phyloP scores from a whole-genome alignment of 2,888 invertebrate species.

The Chelonus formosanus region DNA sequence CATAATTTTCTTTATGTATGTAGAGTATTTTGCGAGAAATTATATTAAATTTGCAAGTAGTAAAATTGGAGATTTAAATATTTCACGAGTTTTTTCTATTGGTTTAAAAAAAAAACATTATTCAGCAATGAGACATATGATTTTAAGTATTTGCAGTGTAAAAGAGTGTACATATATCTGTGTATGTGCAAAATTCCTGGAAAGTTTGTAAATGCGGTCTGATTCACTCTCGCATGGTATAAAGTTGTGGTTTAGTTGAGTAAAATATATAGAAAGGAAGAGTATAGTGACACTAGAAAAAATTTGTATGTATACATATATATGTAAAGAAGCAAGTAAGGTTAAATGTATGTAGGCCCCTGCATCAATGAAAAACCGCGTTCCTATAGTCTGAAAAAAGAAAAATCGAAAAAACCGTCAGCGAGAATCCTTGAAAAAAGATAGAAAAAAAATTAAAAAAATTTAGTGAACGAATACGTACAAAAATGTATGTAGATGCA shows the following conservation, averaged over 20 bases:
- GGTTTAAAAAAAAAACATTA: not conserved
- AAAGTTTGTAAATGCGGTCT: constrained; percentile 15
- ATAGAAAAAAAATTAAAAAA: constrained; percentile 1
- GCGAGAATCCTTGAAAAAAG: not conserved
- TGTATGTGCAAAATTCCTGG: constrained; percentile 8
- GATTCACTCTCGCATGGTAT: constrained; percentile 8
- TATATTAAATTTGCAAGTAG: too few species aligned
- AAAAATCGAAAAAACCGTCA: constrained; percentile 14
- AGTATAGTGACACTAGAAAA: not conserved
- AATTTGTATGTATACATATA: not conserved
- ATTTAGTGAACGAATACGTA: constrained; percentile 8
- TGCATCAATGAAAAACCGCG: constrained; percentile 3
- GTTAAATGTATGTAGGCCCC: not conserved
- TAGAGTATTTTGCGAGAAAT: too few species aligned
- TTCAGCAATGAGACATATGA: not conserved
- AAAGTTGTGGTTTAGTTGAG: constrained; percentile 44
- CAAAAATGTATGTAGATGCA: too few species aligned
- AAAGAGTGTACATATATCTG: not conserved
- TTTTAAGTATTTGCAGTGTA: not conserved
- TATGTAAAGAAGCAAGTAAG: not conserved
- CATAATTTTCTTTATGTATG: too few species aligned
- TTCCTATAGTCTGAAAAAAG: not conserved
- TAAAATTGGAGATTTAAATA: too few species aligned
- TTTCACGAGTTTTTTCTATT: constrained; percentile 17
- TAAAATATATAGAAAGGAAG: constrained; percentile 34